These are phyloP conservation scores for Trachelus troglodyta DNA, from an alignment of 2,888 invertebrate genomes.

Conservation along the genomic window DNA sequence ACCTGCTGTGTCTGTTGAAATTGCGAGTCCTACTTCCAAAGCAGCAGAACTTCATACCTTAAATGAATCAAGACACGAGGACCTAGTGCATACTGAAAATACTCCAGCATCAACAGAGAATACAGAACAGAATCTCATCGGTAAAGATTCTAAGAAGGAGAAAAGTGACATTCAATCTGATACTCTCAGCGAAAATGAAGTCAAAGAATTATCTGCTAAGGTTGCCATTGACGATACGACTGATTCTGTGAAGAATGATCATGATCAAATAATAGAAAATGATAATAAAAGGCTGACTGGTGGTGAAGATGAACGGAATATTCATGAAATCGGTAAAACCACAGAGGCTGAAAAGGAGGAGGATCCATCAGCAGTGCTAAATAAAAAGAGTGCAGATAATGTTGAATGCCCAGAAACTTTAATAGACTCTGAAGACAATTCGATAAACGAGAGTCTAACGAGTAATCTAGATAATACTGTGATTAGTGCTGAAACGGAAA, in stretches of 20 bases:
- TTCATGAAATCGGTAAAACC: neutral
- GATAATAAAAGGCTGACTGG: neutral
- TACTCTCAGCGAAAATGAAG: neutral
- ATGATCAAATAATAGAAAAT: neutral
- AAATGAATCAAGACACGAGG: neutral
- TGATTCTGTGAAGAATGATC: neutral
- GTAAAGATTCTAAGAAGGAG: neutral
- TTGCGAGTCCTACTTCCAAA: neutral
- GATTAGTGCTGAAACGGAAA: neutral
- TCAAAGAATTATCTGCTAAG: neutral
- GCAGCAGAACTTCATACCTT: neutral
- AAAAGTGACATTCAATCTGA: neutral
- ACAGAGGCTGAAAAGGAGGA: neutral
- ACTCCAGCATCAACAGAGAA: neutral
- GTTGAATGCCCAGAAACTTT: neutral
- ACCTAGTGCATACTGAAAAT: neutral
- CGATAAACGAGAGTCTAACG: neutral
- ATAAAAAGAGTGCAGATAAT: conserved; percentile 9
- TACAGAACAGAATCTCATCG: neutral
- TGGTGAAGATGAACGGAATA: neutral
- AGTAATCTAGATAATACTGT: neutral
- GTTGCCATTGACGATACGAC: neutral
- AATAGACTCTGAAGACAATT: neutral
- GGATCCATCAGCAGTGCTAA: conserved; percentile 23
- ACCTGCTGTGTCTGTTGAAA: neutral